Evolutionary conservation across 2,797 vertebrate species (phyloP).

Genomic region (Anguilla marmorata): DNA sequence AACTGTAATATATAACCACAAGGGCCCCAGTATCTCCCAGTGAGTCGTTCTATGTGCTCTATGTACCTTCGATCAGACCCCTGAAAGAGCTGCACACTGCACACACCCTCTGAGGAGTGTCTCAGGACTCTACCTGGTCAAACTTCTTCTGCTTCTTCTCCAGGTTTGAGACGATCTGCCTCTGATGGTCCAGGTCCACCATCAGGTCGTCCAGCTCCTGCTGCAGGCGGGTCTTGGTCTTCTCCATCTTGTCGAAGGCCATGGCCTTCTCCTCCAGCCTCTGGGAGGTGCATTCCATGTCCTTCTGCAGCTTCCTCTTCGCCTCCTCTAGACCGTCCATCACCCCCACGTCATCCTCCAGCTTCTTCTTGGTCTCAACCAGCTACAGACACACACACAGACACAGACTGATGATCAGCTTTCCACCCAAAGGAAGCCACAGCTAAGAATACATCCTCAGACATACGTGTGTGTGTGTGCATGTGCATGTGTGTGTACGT

Average conservation of each 20-base stretch:
- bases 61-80: neutral
- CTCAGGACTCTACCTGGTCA: conserved; percentile 79
- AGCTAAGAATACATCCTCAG: neutral
- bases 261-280: conserved; percentile 88
- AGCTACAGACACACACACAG: conserved; percentile 65
- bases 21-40: neutral
- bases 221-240: conserved; percentile 91
- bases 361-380: conserved; percentile 90
- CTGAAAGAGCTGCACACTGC: neutral
- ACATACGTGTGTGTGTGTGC: neutral
- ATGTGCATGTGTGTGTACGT: neutral
- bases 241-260: conserved; percentile 90
- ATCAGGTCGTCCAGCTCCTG: conserved; percentile 91
- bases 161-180: conserved; percentile 89
- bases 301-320: conserved; percentile 90
- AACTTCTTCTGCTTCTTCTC: conserved; percentile 98
- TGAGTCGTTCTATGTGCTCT: too few species aligned
- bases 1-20: neutral
- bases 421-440: neutral
- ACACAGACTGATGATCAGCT: neutral
- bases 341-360: conserved; percentile 89
- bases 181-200: conserved; percentile 90
- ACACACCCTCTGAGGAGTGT: neutral
- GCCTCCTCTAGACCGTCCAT: conserved; percentile 92
- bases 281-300: conserved; percentile 81